Evolutionary conservation across 2,113 vertebrate species (phyloP).

Genomic region (Prionailurus viverrinus): DNA sequence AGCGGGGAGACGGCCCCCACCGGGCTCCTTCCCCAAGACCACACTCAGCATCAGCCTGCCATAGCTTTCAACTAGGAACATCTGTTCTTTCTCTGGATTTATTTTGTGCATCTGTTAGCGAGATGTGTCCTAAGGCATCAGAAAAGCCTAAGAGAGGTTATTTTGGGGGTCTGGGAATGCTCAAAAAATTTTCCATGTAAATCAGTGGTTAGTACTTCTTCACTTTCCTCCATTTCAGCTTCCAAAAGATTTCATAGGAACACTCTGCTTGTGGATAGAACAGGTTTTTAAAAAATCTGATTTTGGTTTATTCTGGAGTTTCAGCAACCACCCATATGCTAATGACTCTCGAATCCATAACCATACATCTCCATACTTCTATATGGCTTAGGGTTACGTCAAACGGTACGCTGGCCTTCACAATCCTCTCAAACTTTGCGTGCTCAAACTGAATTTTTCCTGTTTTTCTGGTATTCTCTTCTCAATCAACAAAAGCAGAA

Average conservation of each 20-base stretch:
- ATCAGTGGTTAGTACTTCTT: not conserved
- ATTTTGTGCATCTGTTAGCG: not conserved
- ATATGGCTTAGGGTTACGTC: not conserved
- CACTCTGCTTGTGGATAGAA: not conserved
- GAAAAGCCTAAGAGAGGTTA: not conserved
- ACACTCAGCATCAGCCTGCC: not conserved
- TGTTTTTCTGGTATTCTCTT: slow-evolving; percentile 20
- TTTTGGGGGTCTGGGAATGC: not conserved
- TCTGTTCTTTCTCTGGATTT: not conserved
- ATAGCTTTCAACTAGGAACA: not conserved
- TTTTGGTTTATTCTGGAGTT: slow-evolving; percentile 53
- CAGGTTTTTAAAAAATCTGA: not conserved
- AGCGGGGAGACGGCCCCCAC: not conserved
- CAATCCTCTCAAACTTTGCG: not conserved
- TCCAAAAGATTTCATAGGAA: not conserved
- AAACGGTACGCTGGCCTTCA: not conserved
- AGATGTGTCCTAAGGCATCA: not conserved
- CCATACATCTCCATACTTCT: not conserved
- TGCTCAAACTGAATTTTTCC: not conserved
- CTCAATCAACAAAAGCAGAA: slow-evolving; percentile 44
- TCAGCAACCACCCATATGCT: not conserved
- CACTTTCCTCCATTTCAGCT: not conserved
- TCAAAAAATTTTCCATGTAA: not conserved
- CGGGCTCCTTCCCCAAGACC: not conserved
- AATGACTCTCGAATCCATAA: not conserved